phyloP scores from a whole-genome alignment of 53 echinoderm and acorn worm genomes.

The Glandiceps talaboti region DNA sequence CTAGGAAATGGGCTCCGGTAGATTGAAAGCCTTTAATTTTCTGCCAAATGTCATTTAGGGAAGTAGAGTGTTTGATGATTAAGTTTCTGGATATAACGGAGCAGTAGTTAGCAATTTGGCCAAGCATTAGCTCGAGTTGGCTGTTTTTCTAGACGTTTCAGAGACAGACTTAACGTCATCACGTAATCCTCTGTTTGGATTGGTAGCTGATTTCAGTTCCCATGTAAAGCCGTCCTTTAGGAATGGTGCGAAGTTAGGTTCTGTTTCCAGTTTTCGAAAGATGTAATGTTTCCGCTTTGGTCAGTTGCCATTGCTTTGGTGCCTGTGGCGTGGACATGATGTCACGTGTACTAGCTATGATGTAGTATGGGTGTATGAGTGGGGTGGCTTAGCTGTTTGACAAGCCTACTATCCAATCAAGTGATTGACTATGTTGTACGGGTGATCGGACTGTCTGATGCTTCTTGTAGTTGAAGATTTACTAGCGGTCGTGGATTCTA shows the following conservation, averaged over 20 bases:
- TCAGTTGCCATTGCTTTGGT: constrained; percentile 35
- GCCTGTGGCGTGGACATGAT: constrained; percentile 21
- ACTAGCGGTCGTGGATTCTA: neutral
- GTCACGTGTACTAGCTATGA: no score
- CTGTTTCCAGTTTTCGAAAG: constrained; percentile 34
- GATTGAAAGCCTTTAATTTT: constrained; percentile 17
- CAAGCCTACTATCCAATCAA: neutral
- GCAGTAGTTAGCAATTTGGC: constrained; percentile 46
- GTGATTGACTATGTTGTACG: neutral
- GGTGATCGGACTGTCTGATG: neutral
- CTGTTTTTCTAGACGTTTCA: constrained; percentile 16
- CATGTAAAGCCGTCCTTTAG: constrained; percentile 4
- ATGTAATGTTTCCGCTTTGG: constrained; percentile 11
- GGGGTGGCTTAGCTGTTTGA: neutral
- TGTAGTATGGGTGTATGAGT: neutral
- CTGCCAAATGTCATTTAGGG: constrained; percentile 10
- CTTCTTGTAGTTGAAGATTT: neutral
- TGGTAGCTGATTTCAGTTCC: neutral
- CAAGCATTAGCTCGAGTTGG: constrained; percentile 27
- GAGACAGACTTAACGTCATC: constrained; percentile 10
- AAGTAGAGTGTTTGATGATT: constrained; percentile 11
- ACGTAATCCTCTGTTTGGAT: constrained; percentile 5
- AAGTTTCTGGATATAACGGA: constrained; percentile 29
- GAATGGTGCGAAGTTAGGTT: constrained; percentile 16
- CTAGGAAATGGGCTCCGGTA: constrained; percentile 11